Evolutionary conservation across 2,888 invertebrate genomes (phyloP), one percentile per base, ranked within the genome.

Genomic region (Sarcophaga variegata): DNA sequence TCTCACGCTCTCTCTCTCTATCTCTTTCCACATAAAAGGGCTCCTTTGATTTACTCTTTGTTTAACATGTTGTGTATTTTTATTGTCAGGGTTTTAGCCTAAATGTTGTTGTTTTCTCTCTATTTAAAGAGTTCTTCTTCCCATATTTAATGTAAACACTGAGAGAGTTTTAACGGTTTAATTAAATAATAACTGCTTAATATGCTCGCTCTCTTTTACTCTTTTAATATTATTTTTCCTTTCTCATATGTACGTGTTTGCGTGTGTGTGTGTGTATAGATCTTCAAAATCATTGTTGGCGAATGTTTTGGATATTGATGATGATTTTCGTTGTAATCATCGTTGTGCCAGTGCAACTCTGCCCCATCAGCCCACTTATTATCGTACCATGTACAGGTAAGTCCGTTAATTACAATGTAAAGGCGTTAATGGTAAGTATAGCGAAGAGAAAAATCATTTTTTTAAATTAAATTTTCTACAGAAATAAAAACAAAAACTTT

Each of bases 261-360:
- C 27, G 27, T 37, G 37, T 37, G 8, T 37, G 10, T 10, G n/a
- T 11, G 6, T 20, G 27, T 62, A 59, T 93, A 96, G 95, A 93
- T 98, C 98, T 91, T 98, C 98, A 91, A 98, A 98, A 94, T 98
- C 98, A 93, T 95, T 99, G 91, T 95, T 99, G 92, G 98, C 99
- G 91, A 99, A 99, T 94, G 98, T 99, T 91, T 95, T 99, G 92
- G 98, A 99, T 94, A 97, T 99, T 94, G 99, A 99, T 94, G 98
- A 99, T 94, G 98, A 99, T 94, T 97, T 98, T 94, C 95, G 97
- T 90, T 97, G 96, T 94, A 95, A 96, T 93, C 96, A 96, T 92
- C 95, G 96, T 92, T 94, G 94, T 89, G 91, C 94, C 90, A 93
- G 93, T 88, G 93, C 94, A 89, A 94, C 95, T 72, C 93, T 95